A percentile compares a stretch with the other conserved stretches of the same genome.
phyloP scores from a whole-genome alignment of 1,140 invertebrate species.

The Cryptotermes secundus region DNA sequence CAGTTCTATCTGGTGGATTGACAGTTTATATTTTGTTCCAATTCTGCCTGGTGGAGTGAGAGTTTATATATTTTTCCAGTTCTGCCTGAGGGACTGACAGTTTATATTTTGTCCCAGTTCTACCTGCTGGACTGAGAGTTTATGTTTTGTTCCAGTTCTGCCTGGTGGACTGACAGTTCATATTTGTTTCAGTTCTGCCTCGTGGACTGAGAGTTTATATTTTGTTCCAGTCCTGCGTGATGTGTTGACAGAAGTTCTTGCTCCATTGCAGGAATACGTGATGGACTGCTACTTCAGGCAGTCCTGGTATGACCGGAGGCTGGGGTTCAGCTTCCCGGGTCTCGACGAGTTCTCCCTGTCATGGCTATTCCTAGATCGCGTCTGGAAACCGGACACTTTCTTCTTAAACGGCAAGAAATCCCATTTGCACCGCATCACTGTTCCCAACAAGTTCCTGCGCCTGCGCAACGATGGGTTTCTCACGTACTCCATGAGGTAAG shows the following conservation, averaged over 20 bases:
- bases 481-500: conserved; percentile 63
- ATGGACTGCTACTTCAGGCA: conserved; percentile 67
- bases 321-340: conserved; percentile 48
- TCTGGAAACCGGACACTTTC: conserved; percentile 67
- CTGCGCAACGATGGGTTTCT: conserved; percentile 59
- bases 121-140: too few relatives aligned
- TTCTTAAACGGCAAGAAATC: conserved; percentile 64
- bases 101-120: too few relatives aligned
- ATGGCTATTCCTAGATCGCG: conserved; percentile 53
- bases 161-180: too few relatives aligned
- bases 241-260: neutral
- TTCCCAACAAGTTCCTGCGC: conserved; percentile 63
- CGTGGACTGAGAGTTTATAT: too few relatives aligned
- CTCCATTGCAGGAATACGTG: conserved; percentile 53
- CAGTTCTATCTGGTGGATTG: too few relatives aligned
- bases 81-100: too few relatives aligned
- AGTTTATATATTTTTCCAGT: too few relatives aligned
- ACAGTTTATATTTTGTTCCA: too few relatives aligned
- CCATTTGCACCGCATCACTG: conserved; percentile 62
- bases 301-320: conserved; percentile 58
- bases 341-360: conserved; percentile 52
- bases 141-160: too few relatives aligned
- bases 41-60: too few relatives aligned
- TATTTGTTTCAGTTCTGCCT: too few relatives aligned
- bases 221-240: too few relatives aligned